These are phyloP conservation scores for Spinibarbus caldwelli DNA, from an alignment of 2,797 vertebrate genomes.

Conservation along the genomic window DNA sequence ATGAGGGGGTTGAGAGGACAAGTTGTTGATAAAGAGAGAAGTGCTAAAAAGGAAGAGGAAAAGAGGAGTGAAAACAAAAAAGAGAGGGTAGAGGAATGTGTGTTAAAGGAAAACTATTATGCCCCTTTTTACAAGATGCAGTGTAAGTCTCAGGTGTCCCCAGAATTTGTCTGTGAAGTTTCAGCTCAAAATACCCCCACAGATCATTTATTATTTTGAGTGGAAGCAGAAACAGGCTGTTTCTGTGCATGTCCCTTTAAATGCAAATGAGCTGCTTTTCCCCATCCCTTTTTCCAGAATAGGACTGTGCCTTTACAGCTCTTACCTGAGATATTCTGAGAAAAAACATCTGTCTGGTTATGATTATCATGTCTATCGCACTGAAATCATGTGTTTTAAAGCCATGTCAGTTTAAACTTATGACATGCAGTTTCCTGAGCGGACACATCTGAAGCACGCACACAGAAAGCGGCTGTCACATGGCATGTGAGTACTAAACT, in stretches of 20 bases:
- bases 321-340: too few species aligned
- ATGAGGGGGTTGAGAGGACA: conserved; percentile 27
- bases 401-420: too few species aligned
- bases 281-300: neutral
- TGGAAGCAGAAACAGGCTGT: neutral
- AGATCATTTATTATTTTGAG: neutral
- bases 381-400: neutral
- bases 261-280: neutral
- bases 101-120: neutral
- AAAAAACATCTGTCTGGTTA: neutral
- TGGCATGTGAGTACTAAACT: too few species aligned
- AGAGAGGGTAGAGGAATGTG: neutral
- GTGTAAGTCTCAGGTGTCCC: neutral
- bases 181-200: neutral
- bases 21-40: neutral
- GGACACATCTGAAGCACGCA: too few species aligned
- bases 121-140: neutral
- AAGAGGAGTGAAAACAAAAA: neutral
- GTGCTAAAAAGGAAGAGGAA: conserved; percentile 1
- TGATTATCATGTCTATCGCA: neutral
- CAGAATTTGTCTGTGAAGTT: neutral
- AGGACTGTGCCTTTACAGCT: neutral
- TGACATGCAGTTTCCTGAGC: too few species aligned
- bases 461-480: too few species aligned
- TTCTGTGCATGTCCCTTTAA: neutral